Percentiles rank a stretch among this genome's conserved stretches.
phyloP scores from a whole-genome alignment of 2,888 invertebrate genomes.

The Leptinotarsa tumamoca region DNA sequence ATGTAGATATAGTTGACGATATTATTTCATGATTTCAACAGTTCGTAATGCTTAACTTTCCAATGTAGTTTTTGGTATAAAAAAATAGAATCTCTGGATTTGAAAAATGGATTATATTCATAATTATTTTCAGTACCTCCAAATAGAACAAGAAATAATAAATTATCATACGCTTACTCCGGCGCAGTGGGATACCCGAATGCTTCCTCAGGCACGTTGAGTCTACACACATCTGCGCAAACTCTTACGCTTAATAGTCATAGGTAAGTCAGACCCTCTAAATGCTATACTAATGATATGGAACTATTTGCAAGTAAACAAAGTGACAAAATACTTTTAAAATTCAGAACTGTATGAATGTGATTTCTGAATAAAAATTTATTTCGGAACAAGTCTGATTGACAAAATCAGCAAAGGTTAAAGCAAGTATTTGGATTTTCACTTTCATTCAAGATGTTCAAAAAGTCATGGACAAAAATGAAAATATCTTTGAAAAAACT shows the following conservation, averaged over 20 bases:
- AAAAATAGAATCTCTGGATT: background rate
- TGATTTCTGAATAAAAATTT: no score
- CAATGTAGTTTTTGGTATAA: background rate
- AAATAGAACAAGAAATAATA: constrained; percentile 61
- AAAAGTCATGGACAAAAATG: no score
- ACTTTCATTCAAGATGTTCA: no score
- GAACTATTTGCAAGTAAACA: no score
- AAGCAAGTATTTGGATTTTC: background rate
- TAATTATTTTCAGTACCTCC: constrained; percentile 55
- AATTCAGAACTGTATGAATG: no score
- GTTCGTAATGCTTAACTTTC: background rate
- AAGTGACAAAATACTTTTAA: no score
- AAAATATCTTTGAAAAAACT: no score
- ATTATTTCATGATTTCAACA: background rate
- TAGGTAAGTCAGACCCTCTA: constrained; percentile 65
- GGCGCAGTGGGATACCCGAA: constrained; percentile 61
- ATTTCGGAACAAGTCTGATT: background rate
- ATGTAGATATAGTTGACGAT: no score
- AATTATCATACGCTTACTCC: constrained; percentile 64
- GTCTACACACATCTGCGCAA: constrained; percentile 64
- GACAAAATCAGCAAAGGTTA: background rate
- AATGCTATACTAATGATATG: constrained; percentile 12
- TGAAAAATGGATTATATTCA: background rate
- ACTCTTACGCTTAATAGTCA: constrained; percentile 73
- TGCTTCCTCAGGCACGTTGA: constrained; percentile 60